Evolutionary conservation across 2,797 vertebrate species (phyloP), one percentile per base, ranked within the genome.

Genomic region (Chiroxiphia lanceolata): DNA sequence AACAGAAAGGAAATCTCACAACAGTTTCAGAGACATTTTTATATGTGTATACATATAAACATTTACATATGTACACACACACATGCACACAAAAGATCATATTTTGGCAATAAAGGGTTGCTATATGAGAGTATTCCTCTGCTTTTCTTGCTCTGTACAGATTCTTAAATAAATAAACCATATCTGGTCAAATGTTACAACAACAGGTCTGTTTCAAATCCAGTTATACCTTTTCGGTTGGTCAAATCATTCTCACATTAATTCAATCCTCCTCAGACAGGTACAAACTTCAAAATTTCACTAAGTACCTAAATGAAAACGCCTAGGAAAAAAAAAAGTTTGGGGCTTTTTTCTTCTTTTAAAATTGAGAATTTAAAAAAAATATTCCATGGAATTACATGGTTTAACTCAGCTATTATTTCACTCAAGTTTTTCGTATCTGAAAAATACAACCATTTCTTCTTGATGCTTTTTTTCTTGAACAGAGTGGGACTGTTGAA

Each of bases 71-170:
- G 0, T 23, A 22, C 47, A 34, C 15, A 7, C 27, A 42, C 29
- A 45, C 2, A 3, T 9, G 2, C 33, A 45, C 11, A n/a, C 11
- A 68, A 36, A 33, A 79, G 27, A 27, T 34, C 3, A 0, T 15
- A 70, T 78, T 89, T 70, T 33, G 25, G 40, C 19, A 51, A 16
- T n/a, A 40, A 36, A 72, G 9, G 26, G 14, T 61, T 42, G 13
- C 21, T 65, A 11, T 26, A 18, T 9, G 42, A 72, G 14, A 34
- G 4, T 29, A 3, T 8, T 54, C 16, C 21, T 54, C 47, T 82
- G 56, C 19, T 85, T 84, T 77, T 80, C 71, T 79, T 74, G n/a
- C 38, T 87, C 56, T 67, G 44, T 21, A 9, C 38, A 63, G 60
- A 51, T 36, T 45, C 25, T 74, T 68, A 48, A 69, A 76, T 31